Evolutionary conservation across 2,113 vertebrate genomes (phyloP), one percentile per base, ranked within the genome.

Genomic region (Microtus richardsoni): DNA sequence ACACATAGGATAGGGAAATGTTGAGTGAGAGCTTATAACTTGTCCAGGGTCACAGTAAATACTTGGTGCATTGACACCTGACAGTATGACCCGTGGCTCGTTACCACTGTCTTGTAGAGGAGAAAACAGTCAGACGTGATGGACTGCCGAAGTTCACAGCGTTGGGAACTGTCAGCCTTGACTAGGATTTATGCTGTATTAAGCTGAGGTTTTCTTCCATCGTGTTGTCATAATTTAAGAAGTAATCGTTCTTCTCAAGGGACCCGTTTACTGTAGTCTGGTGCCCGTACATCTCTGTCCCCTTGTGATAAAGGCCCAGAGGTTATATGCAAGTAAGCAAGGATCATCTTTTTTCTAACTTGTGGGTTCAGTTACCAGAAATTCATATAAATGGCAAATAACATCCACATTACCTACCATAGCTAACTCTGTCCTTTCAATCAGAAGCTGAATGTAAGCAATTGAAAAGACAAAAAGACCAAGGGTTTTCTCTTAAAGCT

Each of bases 401-500:
- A 30, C 4, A 39, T 28, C 84, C 8, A 66, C 75, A 1, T 89
- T 94, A 13, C 64, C 64, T 94, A 13, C 64, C 70, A 24, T 78
- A 74, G 39, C n/a, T 80, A 17, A 85, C 94, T 85, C n/a, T 95
- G 3, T 93, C 62, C 44, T 93, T 95, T 79, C 89, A 24, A 47
- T 74, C 62, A 41, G 64, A 77, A 92, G 66, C 49, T 60, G 14
- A 64, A 89, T 75, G 14, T 68, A 85, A 22, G 41, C 33, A 74
- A 0, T 39, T 58, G 19, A 16, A 78, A 89, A 60, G 36, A 60
- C 39, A 88, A 44, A 30, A 70, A 68, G 14, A 68, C 16, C 28
- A 21, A 2, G 26, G 36, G 24, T 66, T 22, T 60, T 10, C 58
- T 62, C 16, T 68, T 84, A 75, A 88, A 88, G 16, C 44, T 75